Percentiles rank a stretch among this genome's conserved stretches.
Evolutionary conservation across 2,113 vertebrate species (phyloP).

Genomic region (Oxyruncus cristatus): DNA sequence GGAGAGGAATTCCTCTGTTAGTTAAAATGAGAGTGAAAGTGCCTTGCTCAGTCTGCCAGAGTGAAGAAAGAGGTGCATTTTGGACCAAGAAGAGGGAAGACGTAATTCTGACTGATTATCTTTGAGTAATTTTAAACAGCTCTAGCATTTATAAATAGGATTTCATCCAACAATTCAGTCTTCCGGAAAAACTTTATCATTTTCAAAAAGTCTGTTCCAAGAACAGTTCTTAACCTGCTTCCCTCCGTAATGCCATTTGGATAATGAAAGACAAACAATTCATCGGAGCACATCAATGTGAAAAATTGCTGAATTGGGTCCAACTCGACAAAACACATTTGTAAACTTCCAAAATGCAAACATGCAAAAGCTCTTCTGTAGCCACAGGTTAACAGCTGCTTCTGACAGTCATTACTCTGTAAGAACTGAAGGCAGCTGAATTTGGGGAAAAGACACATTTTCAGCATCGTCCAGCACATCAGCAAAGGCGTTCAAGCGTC

Average conservation of each 20-base stretch:
- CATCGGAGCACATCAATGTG: neutral
- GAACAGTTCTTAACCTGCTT: slow-evolving; percentile 15
- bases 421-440: neutral
- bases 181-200: neutral
- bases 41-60: neutral
- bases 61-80: neutral
- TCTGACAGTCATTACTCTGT: neutral
- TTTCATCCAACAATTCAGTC: slow-evolving; percentile 4
- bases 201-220: neutral
- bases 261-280: slow-evolving; percentile 16
- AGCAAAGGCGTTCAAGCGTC: neutral
- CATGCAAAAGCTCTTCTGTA: neutral
- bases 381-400: neutral
- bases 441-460: neutral
- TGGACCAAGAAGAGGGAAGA: neutral
- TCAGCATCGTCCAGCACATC: neutral
- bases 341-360: neutral
- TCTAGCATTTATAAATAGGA: slow-evolving; percentile 1
- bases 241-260: neutral
- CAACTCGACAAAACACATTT: neutral
- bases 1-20: neutral
- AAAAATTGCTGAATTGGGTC: neutral
- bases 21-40: neutral
- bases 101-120: slow-evolving; percentile 2
- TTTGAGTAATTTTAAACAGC: slow-evolving; percentile 14